Evolutionary conservation across 2,797 vertebrate species (phyloP).

Genomic region (Coluber constrictor): DNA sequence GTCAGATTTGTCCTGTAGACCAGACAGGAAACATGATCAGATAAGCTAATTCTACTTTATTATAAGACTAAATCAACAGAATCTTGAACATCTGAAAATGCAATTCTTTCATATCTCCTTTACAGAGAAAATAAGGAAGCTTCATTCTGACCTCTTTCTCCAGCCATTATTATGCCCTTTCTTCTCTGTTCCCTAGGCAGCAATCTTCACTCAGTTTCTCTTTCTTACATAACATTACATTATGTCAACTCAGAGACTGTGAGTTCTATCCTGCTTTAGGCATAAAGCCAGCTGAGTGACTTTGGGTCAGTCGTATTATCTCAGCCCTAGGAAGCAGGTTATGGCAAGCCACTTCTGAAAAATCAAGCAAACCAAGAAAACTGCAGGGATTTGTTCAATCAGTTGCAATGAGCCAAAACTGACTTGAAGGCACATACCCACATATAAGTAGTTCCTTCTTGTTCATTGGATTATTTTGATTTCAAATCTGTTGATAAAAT

Average conservation of each 20-base stretch:
- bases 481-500: not conserved
- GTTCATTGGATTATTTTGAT: not conserved
- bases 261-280: not conserved
- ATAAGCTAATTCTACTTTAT: too few relatives aligned
- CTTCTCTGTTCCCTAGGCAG: not conserved
- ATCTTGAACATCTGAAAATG: too few relatives aligned
- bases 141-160: not conserved
- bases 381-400: not conserved
- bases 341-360: not conserved
- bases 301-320: not conserved
- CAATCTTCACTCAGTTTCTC: not conserved
- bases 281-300: not conserved
- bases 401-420: not conserved
- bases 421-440: not conserved
- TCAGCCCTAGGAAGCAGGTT: not conserved
- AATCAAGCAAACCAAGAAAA: not conserved
- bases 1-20: too few relatives aligned
- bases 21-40: too few relatives aligned
- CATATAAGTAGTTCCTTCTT: not conserved
- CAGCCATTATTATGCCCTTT: not conserved
- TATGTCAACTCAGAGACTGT: not conserved
- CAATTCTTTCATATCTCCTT: too few relatives aligned
- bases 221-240: not conserved
- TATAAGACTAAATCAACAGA: too few relatives aligned
- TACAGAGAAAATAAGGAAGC: not conserved